These are phyloP conservation scores for Antechinus flavipes DNA, from an alignment of 2,113 vertebrate species.

Conservation along the genomic window DNA sequence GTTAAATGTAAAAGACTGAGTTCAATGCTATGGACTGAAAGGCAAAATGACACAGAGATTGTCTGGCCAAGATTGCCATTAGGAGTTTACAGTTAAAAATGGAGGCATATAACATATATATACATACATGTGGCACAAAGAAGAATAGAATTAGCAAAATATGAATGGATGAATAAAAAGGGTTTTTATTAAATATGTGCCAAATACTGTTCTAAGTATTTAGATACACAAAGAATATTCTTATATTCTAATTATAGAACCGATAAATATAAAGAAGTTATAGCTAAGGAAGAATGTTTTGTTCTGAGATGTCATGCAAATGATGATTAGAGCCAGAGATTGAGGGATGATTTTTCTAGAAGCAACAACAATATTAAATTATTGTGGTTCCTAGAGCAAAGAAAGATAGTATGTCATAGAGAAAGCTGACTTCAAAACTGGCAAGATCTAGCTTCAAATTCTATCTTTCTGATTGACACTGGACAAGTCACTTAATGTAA, in stretches of 20 bases:
- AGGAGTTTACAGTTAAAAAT: slow-evolving; percentile 33
- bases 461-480: neutral
- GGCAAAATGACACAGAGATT: neutral
- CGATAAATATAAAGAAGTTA: no score
- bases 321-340: no score
- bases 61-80: neutral
- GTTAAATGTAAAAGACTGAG: neutral
- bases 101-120: neutral
- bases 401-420: neutral
- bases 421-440: neutral
- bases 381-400: neutral
- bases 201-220: no score
- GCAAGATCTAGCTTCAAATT: neutral
- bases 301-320: no score
- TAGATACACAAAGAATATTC: no score
- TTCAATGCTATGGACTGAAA: neutral
- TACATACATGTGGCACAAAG: slow-evolving; percentile 1
- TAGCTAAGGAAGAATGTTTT: no score
- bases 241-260: no score
- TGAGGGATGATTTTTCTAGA: no score
- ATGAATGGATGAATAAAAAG: slow-evolving; percentile 29
- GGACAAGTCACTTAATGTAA: neutral
- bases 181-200: no score
- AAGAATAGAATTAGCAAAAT: neutral
- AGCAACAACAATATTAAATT: neutral